Percentiles rank a stretch among this genome's conserved stretches.
phyloP scores from a whole-genome alignment of 2,797 vertebrate genomes.

The Hybognathus amarus region DNA sequence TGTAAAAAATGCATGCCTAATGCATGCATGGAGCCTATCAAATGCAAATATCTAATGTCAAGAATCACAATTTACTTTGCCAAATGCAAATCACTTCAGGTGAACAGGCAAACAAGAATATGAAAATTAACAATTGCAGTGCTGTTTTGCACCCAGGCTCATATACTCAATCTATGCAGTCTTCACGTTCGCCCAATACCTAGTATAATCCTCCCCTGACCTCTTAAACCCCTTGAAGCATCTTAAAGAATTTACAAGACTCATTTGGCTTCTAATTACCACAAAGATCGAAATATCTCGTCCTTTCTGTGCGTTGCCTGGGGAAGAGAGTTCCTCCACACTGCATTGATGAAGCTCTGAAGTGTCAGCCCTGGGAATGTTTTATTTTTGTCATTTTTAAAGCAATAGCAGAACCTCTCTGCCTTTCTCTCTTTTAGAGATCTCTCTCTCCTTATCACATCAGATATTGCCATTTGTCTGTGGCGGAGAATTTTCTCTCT shows the following conservation, averaged over 20 bases:
- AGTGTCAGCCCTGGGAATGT: slow-evolving; percentile 5
- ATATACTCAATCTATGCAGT: neutral
- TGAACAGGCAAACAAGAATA: neutral
- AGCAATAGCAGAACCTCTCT: slow-evolving; percentile 21
- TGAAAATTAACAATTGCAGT: neutral
- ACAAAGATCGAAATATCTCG: slow-evolving; percentile 8
- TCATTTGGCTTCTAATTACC: slow-evolving; percentile 28
- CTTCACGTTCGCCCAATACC: neutral
- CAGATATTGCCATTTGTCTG: neutral
- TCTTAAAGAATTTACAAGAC: slow-evolving; percentile 44
- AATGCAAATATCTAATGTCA: neutral
- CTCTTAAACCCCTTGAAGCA: slow-evolving; percentile 23
- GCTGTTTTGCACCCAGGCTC: neutral
- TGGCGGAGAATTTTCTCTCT: neutral
- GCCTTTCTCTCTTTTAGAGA: neutral
- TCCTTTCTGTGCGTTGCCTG: neutral
- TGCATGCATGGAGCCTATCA: neutral
- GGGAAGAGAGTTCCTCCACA: neutral
- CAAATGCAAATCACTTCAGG: neutral
- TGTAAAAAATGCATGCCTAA: neutral
- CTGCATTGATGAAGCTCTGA: slow-evolving; percentile 5
- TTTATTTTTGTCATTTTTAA: slow-evolving; percentile 35
- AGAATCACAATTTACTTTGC: neutral
- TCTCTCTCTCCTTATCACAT: neutral
- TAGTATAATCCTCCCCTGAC: slow-evolving; percentile 3